Base-by-base conservation (phyloP, 1,140 invertebrate genomes). In the Leucophenga varia region DNA sequence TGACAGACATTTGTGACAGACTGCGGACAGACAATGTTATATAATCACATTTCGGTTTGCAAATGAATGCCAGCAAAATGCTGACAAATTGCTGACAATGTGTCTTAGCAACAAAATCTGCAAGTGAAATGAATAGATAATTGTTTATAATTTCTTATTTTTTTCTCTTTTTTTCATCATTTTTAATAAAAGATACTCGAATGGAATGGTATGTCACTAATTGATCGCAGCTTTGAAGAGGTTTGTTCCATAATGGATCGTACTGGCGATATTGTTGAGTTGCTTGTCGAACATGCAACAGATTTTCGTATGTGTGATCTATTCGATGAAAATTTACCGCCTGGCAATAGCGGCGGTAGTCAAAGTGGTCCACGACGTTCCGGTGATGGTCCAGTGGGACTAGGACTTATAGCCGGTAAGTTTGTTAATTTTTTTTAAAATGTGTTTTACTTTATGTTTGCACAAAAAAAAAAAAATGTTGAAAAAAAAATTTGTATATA, bases 141-240 rank as follows among this genome's bases (percentile, higher is more conserved):
- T 25, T 6, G 10, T 25, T 10, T 18, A 25, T 43, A 48, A 48
- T 39, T 48, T 21, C 39, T 22, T 47, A 39, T 25, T 25, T 25
- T 25, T 25, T n/a, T n/a, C n/a, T n/a, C n/a, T n/a, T n/a, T n/a
- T n/a, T n/a, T n/a, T 12, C 25, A 19, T 50, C 49, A 57, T 60
- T 36, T 3, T n/a, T 12, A 34, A 40, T 47, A 59, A 9, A 52
- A 86, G 83, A 82, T 91, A 49, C 75, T 93, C 6, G 88, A 91
- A 67, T 93, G 90, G 89, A 82, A 85, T 47, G 89, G 91, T 1
- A 85, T 93, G 35, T 87, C 89, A 0, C 76, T 96, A 30, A 87
- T 88, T 12, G 91, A 95, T 78, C 84, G 88, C 30, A 94, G 88
- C 46, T 95, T 94, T 71, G 93, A 97, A 72, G 93, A 96, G 73